Evolutionary conservation across 2,113 vertebrate genomes (phyloP), one percentile per base, ranked within the genome.

Genomic region (Cyanoliseus patagonus): DNA sequence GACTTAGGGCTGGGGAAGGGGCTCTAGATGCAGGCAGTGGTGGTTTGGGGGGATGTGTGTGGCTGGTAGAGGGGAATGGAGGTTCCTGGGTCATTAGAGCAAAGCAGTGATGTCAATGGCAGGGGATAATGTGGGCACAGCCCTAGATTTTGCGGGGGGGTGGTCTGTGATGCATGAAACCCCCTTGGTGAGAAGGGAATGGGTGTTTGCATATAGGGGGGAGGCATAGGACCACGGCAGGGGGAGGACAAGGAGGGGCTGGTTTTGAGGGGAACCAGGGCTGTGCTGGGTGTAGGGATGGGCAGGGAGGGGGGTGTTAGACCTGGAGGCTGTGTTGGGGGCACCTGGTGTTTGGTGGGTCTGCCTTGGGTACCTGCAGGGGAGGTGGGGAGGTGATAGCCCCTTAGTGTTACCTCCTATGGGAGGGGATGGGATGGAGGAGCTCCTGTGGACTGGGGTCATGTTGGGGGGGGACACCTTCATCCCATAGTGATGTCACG

Each of bases 281-380:
- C 31, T 86, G 37, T 22, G 11, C 27, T 44, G 51, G 39, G 9
- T 9, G 18, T 22, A 0, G 2, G 39, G 17, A 17, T 18, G 33
- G 39, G 57, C 33, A 22, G 12, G 74, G 7, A 63, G 6, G 10
- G 14, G 10, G 12, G 3, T 35, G 15, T 1, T 46, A 49, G 53
- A 47, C 7, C 25, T 9, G 6, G 1, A 4, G 9, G 17, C 1
- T 47, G 10, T 49, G 51, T 6, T 41, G n/a, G 24, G n/a, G 18
- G 24, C 13, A 61, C 24, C 19, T 30, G 59, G 15, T 57, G 42
- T 52, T 30, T 30, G 46, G 17, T 47, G 37, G 7, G 20, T 59
- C 57, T 59, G 33, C 57, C 33, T n/a, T n/a, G 20, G 13, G 20
- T 28, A 33, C 53, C 63, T 62, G 39, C 27, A 39, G 33, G 15